Evolutionary conservation across 2,888 invertebrate genomes (phyloP), one percentile per base, ranked within the genome.

Genomic region (Entomobrya multifasciata): DNA sequence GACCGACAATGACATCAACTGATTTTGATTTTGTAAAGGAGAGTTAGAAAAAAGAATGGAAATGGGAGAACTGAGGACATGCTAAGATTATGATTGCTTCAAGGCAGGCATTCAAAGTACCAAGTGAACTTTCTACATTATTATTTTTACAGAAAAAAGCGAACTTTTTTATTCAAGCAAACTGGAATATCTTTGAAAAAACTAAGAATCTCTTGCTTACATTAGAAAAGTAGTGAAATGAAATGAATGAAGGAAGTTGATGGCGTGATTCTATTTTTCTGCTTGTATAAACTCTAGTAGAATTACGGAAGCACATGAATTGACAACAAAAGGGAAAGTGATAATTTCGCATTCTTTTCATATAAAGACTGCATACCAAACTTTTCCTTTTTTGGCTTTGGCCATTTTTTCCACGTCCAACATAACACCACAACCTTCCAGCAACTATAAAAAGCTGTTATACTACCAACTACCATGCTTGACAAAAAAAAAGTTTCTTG

Each of bases 291-390:
- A 8, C 15, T 10, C 36, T 8, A 36, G 5, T 10, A 17, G 36
- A 30, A 65, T 30, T 65, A 30, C n/a, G 57, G 57, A 62, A 62
- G 30, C n/a, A 65, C 36, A 30, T n/a, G 41, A 30, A 65, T 65
- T 30, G 65, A 65, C 65, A 65, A 27, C 36, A 65, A 65, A 65
- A 60, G n/a, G n/a, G 30, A 30, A 36, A 65, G 65, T 65, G 65
- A 41, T 65, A 65, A 30, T 30, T 36, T 65, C 41, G 60, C 60
- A 27, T 27, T 27, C 41, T 65, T 65, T 41, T 10, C 30, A 11
- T 36, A 25, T 17, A 5, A 20, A 8, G 25, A 20, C 60, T n/a
- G 11, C 22, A 30, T 62, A 62, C 60, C 30, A 25, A 25, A 57
- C 57, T 62, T 30, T 62, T 30, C 30, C n/a, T n/a, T 6, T 65